Conservation (phyloP, 2,888 invertebrate genomes). For the Platycheirus rosarum region DNA sequence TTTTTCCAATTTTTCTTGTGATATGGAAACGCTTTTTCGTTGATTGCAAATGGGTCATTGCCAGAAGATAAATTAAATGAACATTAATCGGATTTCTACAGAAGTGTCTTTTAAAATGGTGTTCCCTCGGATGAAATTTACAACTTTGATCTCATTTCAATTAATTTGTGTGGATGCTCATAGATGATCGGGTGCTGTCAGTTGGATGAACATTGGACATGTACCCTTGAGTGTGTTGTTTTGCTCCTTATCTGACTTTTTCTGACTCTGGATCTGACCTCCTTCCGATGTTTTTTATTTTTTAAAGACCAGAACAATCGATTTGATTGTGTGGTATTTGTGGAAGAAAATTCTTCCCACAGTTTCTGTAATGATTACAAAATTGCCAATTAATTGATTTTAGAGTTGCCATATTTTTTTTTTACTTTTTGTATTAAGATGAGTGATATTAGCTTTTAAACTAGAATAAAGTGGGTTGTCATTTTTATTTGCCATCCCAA, state of each 20-base stretch:
- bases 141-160: slow-evolving; percentile 23
- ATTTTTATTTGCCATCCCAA: no score
- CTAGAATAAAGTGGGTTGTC: no score
- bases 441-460: background rate
- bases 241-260: slow-evolving; percentile 32
- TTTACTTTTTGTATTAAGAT: no score
- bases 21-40: no score
- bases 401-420: background rate
- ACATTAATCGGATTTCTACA: no score
- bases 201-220: background rate
- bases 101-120: slow-evolving; percentile 8
- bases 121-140: slow-evolving; percentile 24
- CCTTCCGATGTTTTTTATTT: background rate
- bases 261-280: slow-evolving; percentile 16
- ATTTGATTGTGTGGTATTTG: slow-evolving; percentile 8
- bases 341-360: slow-evolving; percentile 17
- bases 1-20: no score
- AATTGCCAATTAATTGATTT: background rate
- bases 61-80: slow-evolving; percentile 29
- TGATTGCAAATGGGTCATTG: slow-evolving; percentile 44
- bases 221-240: slow-evolving; percentile 19
- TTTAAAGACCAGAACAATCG: background rate
- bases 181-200: slow-evolving; percentile 9
- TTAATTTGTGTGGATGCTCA: slow-evolving; percentile 18
- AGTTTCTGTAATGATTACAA: background rate